Percentiles rank a stretch among this genome's conserved stretches.
These are phyloP conservation scores for Ginglymostoma cirratum DNA, from an alignment of 2,113 vertebrate species.

Conservation along the genomic window DNA sequence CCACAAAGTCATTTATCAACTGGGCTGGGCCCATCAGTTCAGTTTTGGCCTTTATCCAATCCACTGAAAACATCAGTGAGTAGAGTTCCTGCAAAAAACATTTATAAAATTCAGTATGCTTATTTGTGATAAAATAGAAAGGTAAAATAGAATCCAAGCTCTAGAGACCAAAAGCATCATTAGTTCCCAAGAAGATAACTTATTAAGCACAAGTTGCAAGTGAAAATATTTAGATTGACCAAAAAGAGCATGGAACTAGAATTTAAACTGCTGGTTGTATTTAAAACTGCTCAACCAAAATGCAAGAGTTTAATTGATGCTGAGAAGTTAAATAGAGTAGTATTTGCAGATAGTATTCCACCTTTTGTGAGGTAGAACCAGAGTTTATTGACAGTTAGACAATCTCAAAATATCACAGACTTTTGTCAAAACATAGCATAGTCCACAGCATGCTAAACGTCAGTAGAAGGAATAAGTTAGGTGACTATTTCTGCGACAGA, in stretches of 20 bases:
- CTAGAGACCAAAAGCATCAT: not conserved
- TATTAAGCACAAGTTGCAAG: not conserved
- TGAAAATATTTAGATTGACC: not conserved
- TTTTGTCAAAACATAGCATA: not conserved
- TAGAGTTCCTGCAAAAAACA: slow-evolving; percentile 67
- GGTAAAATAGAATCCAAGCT: not conserved
- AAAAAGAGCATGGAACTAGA: not conserved
- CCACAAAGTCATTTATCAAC: slow-evolving; percentile 88
- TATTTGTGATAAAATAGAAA: not conserved
- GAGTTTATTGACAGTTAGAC: not conserved
- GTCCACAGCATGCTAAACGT: not conserved
- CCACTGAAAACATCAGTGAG: slow-evolving; percentile 83
- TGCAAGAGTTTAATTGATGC: not conserved
- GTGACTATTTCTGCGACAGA: not conserved
- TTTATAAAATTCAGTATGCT: not conserved
- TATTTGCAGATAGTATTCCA: not conserved
- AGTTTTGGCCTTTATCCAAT: slow-evolving; percentile 88
- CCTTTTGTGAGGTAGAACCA: not conserved
- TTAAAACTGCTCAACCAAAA: not conserved
- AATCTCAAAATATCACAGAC: not conserved
- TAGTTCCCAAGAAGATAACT: not conserved
- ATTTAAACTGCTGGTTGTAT: not conserved
- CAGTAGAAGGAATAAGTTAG: not conserved
- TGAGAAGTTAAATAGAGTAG: not conserved
- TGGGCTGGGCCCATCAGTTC: slow-evolving; percentile 79